A percentile compares a stretch with the other conserved stretches of the same genome.
These are phyloP conservation scores for Cheilosia pagana DNA, from an alignment of 2,888 invertebrate species.

Conservation along the genomic window DNA sequence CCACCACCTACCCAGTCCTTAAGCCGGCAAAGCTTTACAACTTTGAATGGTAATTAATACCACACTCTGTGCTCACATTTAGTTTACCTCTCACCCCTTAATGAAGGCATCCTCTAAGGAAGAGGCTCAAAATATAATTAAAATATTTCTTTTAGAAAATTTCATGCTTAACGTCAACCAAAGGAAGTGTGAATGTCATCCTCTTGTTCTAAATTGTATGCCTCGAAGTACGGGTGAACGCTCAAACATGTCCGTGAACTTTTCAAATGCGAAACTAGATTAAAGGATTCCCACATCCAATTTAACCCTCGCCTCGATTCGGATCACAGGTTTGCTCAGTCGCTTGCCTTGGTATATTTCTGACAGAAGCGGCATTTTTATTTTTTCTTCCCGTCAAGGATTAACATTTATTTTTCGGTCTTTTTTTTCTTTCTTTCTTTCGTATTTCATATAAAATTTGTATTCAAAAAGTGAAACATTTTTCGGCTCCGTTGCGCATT, in stretches of 20 bases:
- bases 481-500: conserved; percentile 69
- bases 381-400: conserved; percentile 51
- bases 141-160: conserved; percentile 55
- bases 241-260: conserved; percentile 70
- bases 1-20: neutral
- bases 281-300: conserved; percentile 70
- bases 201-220: conserved; percentile 56
- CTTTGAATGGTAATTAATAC: neutral
- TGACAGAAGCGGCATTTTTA: conserved; percentile 46
- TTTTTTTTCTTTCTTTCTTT: neutral
- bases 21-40: neutral
- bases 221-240: conserved; percentile 64
- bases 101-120: neutral
- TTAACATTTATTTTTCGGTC: conserved; percentile 44
- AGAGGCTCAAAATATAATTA: conserved; percentile 51
- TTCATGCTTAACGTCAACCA: conserved; percentile 18
- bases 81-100: neutral
- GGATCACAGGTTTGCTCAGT: conserved; percentile 56
- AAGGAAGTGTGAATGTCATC: conserved; percentile 55
- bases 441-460: conserved; percentile 54
- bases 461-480: conserved; percentile 74
- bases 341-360: conserved; percentile 55
- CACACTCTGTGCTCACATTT: neutral
- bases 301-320: conserved; percentile 66
- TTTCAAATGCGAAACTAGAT: conserved; percentile 66